Conservation (phyloP, 2,797 vertebrate species). For the Sebastes cheni region DNA sequence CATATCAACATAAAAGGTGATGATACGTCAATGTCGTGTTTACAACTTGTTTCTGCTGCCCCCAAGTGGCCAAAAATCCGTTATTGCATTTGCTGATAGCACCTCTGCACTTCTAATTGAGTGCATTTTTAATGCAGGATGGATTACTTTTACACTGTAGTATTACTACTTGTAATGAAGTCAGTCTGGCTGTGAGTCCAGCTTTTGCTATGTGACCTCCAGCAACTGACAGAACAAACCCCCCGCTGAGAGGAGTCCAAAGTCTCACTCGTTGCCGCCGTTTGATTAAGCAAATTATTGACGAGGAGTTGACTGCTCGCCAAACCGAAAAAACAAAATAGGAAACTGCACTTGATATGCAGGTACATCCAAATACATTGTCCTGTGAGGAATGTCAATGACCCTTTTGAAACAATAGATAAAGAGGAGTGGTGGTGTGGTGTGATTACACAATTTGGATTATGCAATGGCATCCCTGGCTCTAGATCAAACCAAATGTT, state of each 20-base stretch:
- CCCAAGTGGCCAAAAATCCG: neutral
- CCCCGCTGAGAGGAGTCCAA: conserved; percentile 71
- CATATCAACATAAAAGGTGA: neutral
- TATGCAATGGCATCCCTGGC: conserved; percentile 49
- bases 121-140: neutral
- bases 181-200: neutral
- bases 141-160: neutral
- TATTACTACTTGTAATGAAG: neutral
- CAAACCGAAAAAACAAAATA: conserved; percentile 6
- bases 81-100: too few species aligned
- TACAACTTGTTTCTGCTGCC: neutral
- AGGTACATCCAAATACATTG: conserved; percentile 14
- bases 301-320: conserved; percentile 41
- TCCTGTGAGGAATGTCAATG: conserved; percentile 46
- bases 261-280: conserved; percentile 51
- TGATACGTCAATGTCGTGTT: neutral
- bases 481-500: conserved; percentile 45
- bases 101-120: neutral
- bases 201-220: conserved; percentile 33
- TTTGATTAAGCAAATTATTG: conserved; percentile 79
- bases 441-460: conserved; percentile 26
- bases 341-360: neutral
- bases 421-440: conserved; percentile 36
- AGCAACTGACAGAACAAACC: conserved; percentile 40
- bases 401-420: conserved; percentile 23